These are phyloP conservation scores for Saccopteryx bilineata DNA, from an alignment of 2,113 vertebrate genomes.

Conservation along the genomic window DNA sequence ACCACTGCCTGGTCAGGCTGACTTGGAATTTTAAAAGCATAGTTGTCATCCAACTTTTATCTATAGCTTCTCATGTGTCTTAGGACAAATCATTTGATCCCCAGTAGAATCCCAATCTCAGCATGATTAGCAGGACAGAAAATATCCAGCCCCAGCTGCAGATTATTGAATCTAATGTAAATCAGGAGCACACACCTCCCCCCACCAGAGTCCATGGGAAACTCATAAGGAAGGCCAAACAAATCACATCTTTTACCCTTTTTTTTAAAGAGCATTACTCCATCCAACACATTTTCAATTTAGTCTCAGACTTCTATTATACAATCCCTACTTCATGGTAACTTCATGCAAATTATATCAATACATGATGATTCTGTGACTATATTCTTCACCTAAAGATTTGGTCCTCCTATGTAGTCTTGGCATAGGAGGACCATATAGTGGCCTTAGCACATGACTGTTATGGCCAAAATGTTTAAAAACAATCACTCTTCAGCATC, in stretches of 20 bases:
- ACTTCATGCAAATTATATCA: neutral
- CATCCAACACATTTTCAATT: neutral
- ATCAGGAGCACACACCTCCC: neutral
- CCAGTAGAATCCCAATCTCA: neutral
- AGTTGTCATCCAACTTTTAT: slow-evolving; percentile 25
- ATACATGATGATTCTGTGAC: neutral
- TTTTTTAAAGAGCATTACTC: neutral
- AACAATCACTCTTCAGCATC: neutral
- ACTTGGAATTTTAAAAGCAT: neutral
- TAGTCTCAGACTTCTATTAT: neutral
- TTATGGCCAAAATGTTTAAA: neutral
- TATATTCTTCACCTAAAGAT: neutral
- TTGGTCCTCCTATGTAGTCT: neutral
- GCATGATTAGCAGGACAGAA: neutral
- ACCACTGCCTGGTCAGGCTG: no score
- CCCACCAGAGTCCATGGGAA: neutral
- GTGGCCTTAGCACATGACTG: neutral
- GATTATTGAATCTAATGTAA: neutral
- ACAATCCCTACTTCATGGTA: neutral
- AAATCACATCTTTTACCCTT: neutral
- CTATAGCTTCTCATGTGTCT: neutral
- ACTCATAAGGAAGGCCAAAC: neutral
- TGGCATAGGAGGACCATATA: neutral
- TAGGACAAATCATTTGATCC: slow-evolving; percentile 18
- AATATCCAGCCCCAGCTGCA: neutral